Evolutionary conservation across 2,888 invertebrate genomes (phyloP).

Genomic region (Pterostichus niger): DNA sequence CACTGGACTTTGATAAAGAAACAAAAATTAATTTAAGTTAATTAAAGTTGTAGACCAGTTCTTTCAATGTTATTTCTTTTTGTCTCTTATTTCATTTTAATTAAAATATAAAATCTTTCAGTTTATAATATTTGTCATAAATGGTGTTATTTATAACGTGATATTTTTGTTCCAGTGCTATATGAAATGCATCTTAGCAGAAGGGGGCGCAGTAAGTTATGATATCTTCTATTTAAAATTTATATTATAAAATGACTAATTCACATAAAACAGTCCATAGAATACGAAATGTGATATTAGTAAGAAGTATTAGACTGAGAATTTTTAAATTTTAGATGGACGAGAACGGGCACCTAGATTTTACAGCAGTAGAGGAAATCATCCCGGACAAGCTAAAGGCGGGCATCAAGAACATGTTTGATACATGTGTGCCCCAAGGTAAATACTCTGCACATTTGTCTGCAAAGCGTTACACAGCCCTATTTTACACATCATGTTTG

Average conservation of each 20-base stretch:
- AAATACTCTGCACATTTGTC: constrained; percentile 8
- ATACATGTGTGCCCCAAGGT: constrained; percentile 54
- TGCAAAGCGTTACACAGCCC: background rate
- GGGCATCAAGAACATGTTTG: constrained; percentile 58
- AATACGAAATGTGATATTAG: too few species aligned
- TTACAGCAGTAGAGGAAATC: constrained; percentile 47
- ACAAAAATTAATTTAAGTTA: too few species aligned
- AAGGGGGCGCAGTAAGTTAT: constrained; percentile 68
- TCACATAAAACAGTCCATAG: too few species aligned
- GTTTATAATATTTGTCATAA: background rate
- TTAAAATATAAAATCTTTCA: background rate
- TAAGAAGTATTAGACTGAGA: background rate
- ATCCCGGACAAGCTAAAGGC: constrained; percentile 40
- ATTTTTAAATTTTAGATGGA: constrained; percentile 57
- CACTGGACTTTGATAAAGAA: too few species aligned
- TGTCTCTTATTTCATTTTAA: too few species aligned
- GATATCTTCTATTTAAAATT: constrained; percentile 1
- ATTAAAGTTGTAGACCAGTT: too few species aligned
- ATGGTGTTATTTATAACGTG: background rate
- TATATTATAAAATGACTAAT: background rate
- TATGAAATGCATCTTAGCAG: constrained; percentile 68
- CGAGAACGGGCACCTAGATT: constrained; percentile 55
- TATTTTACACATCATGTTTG: too few species aligned
- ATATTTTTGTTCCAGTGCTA: constrained; percentile 69
- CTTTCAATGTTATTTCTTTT: too few species aligned